Evolutionary conservation across 2,888 invertebrate species (phyloP).

Genomic region (Athetis lepigone): DNA sequence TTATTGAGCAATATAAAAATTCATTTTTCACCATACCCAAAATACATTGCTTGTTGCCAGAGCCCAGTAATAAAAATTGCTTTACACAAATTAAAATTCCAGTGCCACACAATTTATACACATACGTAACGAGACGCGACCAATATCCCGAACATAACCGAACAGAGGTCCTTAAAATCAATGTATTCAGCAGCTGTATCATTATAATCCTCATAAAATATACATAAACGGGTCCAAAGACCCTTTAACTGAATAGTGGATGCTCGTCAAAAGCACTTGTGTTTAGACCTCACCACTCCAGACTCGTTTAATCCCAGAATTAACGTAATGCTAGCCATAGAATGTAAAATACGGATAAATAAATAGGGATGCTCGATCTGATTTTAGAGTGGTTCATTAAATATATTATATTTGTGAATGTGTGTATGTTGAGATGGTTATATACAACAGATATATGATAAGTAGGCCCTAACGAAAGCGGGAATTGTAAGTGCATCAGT

Average conservation of each 20-base stretch:
- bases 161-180: constrained; percentile 37
- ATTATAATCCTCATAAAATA: constrained; percentile 39
- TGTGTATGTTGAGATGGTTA: no score
- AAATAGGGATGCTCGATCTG: constrained; percentile 4
- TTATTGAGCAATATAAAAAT: no score
- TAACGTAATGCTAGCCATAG: constrained; percentile 2
- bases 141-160: constrained; percentile 6
- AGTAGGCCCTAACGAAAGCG: no score
- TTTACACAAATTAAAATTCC: no score
- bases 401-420: no score
- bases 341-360: constrained; percentile 7
- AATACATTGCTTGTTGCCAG: not conserved
- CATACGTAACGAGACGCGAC: not conserved
- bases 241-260: constrained; percentile 29
- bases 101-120: not conserved
- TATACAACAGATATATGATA: no score
- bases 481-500: no score
- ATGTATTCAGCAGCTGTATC: constrained; percentile 19
- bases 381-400: not conserved
- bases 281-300: constrained; percentile 12
- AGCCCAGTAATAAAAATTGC: not conserved
- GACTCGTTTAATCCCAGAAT: constrained; percentile 11
- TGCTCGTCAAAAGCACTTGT: constrained; percentile 34
- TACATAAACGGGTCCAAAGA: constrained; percentile 18
- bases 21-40: not conserved